phyloP scores from a whole-genome alignment of 2,797 vertebrate genomes.

The Anomalospiza imberbis region DNA sequence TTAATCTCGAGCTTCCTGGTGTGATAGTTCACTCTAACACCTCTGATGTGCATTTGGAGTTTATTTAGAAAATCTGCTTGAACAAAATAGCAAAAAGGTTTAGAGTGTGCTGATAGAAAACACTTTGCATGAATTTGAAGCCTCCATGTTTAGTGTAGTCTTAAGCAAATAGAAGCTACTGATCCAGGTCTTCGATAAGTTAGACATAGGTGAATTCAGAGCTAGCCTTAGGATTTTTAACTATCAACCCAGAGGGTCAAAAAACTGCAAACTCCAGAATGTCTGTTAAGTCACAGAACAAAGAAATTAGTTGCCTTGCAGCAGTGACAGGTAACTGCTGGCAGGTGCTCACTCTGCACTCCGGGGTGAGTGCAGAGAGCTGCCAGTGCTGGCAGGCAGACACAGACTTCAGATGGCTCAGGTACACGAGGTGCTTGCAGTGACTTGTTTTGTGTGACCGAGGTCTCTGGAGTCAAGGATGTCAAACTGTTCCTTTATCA shows the following conservation, averaged over 20 bases:
- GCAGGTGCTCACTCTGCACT: neutral
- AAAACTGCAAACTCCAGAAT: neutral
- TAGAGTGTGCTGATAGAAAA: neutral
- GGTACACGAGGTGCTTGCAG: neutral
- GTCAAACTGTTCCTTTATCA: neutral
- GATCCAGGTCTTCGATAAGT: neutral
- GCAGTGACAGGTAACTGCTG: neutral
- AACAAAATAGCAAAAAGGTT: neutral
- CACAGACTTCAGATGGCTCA: neutral
- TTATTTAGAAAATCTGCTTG: neutral
- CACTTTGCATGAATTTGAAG: neutral
- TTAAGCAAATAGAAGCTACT: neutral
- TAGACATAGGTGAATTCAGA: neutral
- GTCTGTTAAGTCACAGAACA: neutral
- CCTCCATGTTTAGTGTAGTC: neutral
- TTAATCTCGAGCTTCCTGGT: neutral
- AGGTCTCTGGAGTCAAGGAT: slow-evolving; percentile 30
- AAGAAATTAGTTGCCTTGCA: neutral
- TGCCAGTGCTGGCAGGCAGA: neutral
- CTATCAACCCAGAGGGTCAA: neutral
- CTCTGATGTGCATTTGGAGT: neutral
- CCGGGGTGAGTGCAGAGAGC: neutral
- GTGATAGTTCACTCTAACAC: neutral
- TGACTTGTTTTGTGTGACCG: neutral
- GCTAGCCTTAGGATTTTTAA: neutral